Evolutionary conservation across 64 coral and sea anemone species (phyloP).

Genomic region (Acropora yongei): DNA sequence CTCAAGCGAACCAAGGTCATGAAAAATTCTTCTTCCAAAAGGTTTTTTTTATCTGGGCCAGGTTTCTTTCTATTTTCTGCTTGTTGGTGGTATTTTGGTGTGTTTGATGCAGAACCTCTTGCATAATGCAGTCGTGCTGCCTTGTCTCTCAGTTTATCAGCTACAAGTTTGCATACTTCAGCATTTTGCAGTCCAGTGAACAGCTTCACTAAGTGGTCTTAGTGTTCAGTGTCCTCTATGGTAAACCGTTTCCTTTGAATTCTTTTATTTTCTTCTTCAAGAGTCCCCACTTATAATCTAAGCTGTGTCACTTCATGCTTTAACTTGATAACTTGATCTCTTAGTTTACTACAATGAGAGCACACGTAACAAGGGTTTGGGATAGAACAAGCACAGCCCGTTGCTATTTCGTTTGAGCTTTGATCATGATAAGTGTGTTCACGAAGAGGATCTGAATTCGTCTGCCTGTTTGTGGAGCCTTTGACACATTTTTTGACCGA

Average conservation of each 20-base stretch:
- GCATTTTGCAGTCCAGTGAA: slow-evolving; percentile 40
- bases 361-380: slow-evolving; percentile 6
- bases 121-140: slow-evolving; percentile 18
- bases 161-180: slow-evolving; percentile 21
- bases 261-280: slow-evolving; percentile 14
- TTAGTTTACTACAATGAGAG: slow-evolving; percentile 8
- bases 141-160: slow-evolving; percentile 38
- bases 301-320: background rate
- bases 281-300: background rate
- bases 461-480: slow-evolving; percentile 55
- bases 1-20: slow-evolving; percentile 37
- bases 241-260: slow-evolving; percentile 28
- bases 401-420: background rate
- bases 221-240: slow-evolving; percentile 23
- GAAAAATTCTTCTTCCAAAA: slow-evolving; percentile 20
- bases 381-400: background rate
- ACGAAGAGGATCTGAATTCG: slow-evolving; percentile 23
- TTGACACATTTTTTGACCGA: slow-evolving; percentile 19
- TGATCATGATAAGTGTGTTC: slow-evolving; percentile 7
- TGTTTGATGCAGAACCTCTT: slow-evolving; percentile 19
- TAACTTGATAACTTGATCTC: background rate
- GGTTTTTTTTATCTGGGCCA: background rate
- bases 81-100: slow-evolving; percentile 6
- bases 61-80: slow-evolving; percentile 6
- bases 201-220: background rate